A percentile compares a stretch with the other conserved stretches of the same genome.
These are phyloP conservation scores for Nephotettix cincticeps DNA, from an alignment of 1,140 invertebrate species.

Conservation along the genomic window DNA sequence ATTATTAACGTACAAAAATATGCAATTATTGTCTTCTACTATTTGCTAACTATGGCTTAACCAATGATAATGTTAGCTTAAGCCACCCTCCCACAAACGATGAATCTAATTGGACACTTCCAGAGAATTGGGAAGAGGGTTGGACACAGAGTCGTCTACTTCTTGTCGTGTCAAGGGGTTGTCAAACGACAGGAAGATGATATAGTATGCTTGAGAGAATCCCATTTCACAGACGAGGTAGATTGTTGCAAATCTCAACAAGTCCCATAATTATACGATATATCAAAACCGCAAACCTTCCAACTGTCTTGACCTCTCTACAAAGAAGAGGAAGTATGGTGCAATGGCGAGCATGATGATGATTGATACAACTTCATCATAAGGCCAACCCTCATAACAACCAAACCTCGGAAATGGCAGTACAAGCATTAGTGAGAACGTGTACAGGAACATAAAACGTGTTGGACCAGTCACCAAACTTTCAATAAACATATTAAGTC, in stretches of 20 bases:
- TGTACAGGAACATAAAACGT: slow-evolving; percentile 91
- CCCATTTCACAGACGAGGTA: slow-evolving; percentile 97
- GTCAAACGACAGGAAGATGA: slow-evolving; percentile 87
- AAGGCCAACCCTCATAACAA: slow-evolving; percentile 78
- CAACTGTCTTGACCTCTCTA: slow-evolving; percentile 96
- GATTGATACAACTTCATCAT: slow-evolving; percentile 91
- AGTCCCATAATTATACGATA: slow-evolving; percentile 97
- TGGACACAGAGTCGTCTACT: slow-evolving; percentile 52
- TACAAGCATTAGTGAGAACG: slow-evolving; percentile 80
- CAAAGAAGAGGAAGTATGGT: slow-evolving; percentile 96
- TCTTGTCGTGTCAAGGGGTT: slow-evolving; percentile 57
- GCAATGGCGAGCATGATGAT: slow-evolving; percentile 94
- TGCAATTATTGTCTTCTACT: too few species aligned
- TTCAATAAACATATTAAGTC: slow-evolving; percentile 86
- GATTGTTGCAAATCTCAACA: slow-evolving; percentile 93
- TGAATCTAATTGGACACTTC: too few species aligned
- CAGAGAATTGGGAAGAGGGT: slow-evolving; percentile 85
- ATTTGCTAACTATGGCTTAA: too few species aligned
- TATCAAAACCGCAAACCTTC: slow-evolving; percentile 99
- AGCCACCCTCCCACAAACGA: too few species aligned
- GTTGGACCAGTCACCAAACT: slow-evolving; percentile 87
- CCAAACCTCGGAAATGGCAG: slow-evolving; percentile 80
- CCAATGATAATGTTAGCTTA: too few species aligned
- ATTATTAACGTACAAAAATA: too few species aligned
- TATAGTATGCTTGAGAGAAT: slow-evolving; percentile 95